Evolutionary conservation across 2,797 vertebrate genomes (phyloP).

Genomic region (Anguilla obscura): DNA sequence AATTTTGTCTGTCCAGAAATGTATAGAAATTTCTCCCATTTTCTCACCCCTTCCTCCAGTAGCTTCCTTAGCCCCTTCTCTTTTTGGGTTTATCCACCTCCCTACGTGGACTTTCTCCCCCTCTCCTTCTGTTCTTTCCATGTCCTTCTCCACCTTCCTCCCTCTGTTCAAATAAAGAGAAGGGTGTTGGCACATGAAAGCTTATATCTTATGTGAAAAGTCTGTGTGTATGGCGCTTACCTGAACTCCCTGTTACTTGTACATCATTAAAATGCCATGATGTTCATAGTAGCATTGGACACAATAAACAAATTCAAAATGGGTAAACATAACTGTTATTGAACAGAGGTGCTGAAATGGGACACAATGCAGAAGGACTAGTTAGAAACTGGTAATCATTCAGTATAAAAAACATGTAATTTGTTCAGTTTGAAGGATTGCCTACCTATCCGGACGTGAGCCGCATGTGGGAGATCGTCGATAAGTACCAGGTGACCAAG

Average conservation of each 20-base stretch:
- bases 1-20: background rate
- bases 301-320: background rate
- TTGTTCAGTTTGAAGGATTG: conserved; percentile 89
- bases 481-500: conserved; percentile 93
- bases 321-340: background rate
- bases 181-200: background rate
- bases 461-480: conserved; percentile 89
- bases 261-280: background rate
- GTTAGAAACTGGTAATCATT: background rate
- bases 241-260: background rate
- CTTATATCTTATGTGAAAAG: background rate
- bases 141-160: background rate
- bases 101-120: background rate
- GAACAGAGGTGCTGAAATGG: background rate
- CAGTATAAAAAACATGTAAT: background rate
- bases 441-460: conserved; percentile 89
- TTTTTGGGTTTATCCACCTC: too few species aligned
- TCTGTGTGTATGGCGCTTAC: background rate
- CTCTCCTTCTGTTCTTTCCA: background rate
- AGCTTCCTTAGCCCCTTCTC: background rate
- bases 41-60: background rate
- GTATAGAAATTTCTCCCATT: background rate
- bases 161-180: background rate
- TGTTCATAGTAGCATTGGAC: background rate
- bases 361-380: background rate